phyloP scores from a whole-genome alignment of 2,797 vertebrate genomes.

The Sebastes nivosus region DNA sequence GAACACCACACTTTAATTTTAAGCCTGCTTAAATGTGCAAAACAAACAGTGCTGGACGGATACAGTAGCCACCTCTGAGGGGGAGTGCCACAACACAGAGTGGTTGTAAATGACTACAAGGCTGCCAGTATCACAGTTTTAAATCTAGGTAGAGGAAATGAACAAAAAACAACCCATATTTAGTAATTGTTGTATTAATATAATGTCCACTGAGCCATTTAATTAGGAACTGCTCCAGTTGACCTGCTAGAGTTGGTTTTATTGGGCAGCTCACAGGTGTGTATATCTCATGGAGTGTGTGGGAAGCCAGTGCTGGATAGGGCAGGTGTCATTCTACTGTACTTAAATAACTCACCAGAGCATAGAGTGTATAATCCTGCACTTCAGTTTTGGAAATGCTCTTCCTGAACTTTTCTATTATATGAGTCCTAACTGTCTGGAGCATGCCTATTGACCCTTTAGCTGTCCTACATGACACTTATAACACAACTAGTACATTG shows the following conservation, averaged over 20 bases:
- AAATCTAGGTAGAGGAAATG: not conserved
- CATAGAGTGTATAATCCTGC: too few species aligned
- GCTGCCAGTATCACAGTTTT: not conserved
- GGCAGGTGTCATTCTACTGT: too few species aligned
- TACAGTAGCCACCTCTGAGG: not conserved
- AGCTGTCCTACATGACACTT: too few species aligned
- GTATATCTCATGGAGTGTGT: not conserved
- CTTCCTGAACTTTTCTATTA: too few species aligned
- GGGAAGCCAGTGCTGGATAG: too few species aligned
- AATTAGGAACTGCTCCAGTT: not conserved
- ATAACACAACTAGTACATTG: not conserved
- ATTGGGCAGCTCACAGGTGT: too few species aligned
- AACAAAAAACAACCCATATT: not conserved
- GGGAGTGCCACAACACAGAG: not conserved
- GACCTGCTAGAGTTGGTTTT: not conserved
- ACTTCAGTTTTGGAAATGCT: too few species aligned
- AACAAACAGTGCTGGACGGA: slow-evolving; percentile 1
- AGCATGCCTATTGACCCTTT: too few species aligned
- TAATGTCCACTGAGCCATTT: not conserved
- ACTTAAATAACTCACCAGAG: too few species aligned
- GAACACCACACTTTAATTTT: slow-evolving; percentile 6
- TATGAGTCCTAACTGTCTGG: too few species aligned
- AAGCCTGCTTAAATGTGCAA: slow-evolving; percentile 18
- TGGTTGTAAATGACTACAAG: not conserved
- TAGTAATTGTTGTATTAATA: not conserved